Evolutionary conservation across 2,113 vertebrate species (phyloP), one percentile per base, ranked within the genome.

Genomic region (Oreotrochilus melanogaster): DNA sequence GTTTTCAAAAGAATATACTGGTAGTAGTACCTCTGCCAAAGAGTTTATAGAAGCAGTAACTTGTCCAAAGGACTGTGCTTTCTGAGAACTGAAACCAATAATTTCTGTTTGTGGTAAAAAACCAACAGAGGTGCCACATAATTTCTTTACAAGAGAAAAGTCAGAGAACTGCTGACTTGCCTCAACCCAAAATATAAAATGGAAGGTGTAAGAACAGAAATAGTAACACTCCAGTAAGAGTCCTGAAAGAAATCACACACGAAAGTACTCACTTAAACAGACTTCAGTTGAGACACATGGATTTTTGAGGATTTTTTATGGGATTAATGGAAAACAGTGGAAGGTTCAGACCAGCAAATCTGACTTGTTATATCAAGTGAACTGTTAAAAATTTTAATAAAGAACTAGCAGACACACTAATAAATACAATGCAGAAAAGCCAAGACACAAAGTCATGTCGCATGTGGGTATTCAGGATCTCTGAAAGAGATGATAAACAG

Each of bases 11-110:
- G 1, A 53, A 21, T 33, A 3, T 35, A 22, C 70, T 33, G 45
- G 22, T 37, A 89, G 17, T 6, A 65, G 14, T 0, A 0, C 33
- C n/a, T 19, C 42, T 84, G 65, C 6, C 0, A 0, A 83, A 84
- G 71, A 50, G 23, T 35, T 84, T 84, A 69, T 72, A 48, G 31
- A 76, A 86, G 51, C 2, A 81, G 18, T 37, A 42, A 60, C 10
- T 78, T 67, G 17, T 78, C 70, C 87, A 56, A 81, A 71, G 15
- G 42, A 23, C 30, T 71, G 33, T 84, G 65, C n/a, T 56, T 81
- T 81, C 48, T 64, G 43, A 78, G 37, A 37, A 87, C 9, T 24
- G 73, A 78, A 87, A 86, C 50, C 5, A 80, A 78, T 84, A 45
- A 62, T 56, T 82, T 78, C 51, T 31, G 16, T 51, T 88, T 74